Evolutionary conservation across 2,888 invertebrate genomes (phyloP).

Genomic region (Eristalinus sepulchralis): DNA sequence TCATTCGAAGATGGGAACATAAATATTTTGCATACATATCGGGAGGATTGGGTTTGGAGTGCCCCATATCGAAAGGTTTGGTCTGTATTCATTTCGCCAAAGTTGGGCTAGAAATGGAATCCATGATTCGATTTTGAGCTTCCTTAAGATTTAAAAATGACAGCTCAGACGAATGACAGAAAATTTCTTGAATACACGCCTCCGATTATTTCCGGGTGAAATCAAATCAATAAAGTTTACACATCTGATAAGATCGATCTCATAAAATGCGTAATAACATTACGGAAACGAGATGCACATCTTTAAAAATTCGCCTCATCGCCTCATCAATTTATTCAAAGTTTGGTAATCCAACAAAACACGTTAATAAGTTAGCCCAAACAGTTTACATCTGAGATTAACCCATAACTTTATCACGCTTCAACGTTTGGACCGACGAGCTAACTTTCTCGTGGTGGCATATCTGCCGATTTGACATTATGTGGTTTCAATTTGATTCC

Average conservation of each 20-base stretch:
- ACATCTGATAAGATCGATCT: background rate
- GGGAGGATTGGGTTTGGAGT: too few relatives aligned
- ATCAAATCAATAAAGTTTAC: background rate
- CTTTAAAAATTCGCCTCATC: background rate
- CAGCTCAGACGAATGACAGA: too few relatives aligned
- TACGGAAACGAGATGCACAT: conserved; percentile 8
- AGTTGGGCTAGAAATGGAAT: too few relatives aligned
- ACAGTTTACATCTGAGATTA: background rate
- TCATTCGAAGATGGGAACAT: too few relatives aligned
- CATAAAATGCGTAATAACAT: background rate
- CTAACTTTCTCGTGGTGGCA: background rate
- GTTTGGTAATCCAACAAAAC: conserved; percentile 3
- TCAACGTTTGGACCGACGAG: background rate
- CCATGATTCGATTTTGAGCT: too few relatives aligned
- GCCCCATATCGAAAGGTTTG: too few relatives aligned
- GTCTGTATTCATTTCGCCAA: too few relatives aligned
- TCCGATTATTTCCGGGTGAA: background rate
- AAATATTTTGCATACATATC: too few relatives aligned
- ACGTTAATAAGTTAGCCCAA: background rate
- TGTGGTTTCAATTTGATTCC: background rate
- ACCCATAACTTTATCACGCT: background rate
- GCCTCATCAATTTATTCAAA: conserved; percentile 26
- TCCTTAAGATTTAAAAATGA: too few relatives aligned
- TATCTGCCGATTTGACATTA: background rate
- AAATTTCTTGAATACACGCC: too few relatives aligned